Percentiles rank a stretch among this genome's conserved stretches.
phyloP scores from a whole-genome alignment of 2,797 vertebrate species.

The Tapirus indicus region DNA sequence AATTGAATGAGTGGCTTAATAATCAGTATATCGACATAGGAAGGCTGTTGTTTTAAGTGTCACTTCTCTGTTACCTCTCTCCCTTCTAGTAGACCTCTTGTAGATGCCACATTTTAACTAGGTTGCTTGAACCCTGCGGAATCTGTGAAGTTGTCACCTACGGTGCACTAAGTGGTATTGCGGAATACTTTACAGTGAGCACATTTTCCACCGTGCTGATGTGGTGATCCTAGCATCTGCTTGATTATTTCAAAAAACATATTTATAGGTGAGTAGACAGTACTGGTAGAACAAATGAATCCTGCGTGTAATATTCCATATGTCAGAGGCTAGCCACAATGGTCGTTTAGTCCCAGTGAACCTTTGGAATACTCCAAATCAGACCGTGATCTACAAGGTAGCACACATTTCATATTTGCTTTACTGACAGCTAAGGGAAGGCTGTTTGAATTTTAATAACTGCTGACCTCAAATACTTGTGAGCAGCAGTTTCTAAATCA shows the following conservation, averaged over 20 bases:
- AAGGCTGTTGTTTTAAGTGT: neutral
- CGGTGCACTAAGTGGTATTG: neutral
- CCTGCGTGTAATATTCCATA: neutral
- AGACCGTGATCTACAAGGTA: neutral
- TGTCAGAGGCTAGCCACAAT: neutral
- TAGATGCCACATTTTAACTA: neutral
- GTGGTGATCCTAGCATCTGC: conserved; percentile 46
- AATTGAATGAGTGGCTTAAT: neutral
- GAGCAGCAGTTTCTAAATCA: neutral
- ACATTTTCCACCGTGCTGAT: neutral
- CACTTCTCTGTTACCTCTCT: neutral
- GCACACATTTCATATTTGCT: neutral
- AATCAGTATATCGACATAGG: neutral
- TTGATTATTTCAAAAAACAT: conserved; percentile 57
- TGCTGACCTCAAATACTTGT: neutral
- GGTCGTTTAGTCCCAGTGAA: neutral
- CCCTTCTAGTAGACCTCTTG: neutral
- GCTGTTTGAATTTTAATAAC: conserved; percentile 39
- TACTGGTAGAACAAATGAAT: neutral
- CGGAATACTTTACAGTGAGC: neutral
- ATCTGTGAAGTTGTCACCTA: neutral
- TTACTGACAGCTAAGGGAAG: neutral
- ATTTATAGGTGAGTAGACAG: neutral
- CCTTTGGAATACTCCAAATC: conserved; percentile 3
- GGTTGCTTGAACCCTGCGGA: neutral